These are phyloP conservation scores for Cynaeus angustus DNA, from an alignment of 2,888 invertebrate genomes.

Conservation along the genomic window DNA sequence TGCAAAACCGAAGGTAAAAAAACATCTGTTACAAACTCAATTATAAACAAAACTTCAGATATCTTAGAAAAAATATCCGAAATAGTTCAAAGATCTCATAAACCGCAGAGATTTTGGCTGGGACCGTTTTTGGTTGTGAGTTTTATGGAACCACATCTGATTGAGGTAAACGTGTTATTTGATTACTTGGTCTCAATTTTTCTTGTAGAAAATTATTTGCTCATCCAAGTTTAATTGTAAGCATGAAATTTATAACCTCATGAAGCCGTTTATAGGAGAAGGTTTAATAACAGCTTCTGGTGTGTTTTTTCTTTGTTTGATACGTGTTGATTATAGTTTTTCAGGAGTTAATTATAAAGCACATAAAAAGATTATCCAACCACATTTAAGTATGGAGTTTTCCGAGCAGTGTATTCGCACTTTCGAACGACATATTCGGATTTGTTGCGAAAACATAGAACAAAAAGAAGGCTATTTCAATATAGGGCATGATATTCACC, in stretches of 20 bases:
- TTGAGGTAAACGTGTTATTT: conserved; percentile 39
- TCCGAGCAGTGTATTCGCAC: conserved; percentile 44
- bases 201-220: conserved; percentile 45
- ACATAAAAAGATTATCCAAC: conserved; percentile 55
- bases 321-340: neutral
- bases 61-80: conserved; percentile 4
- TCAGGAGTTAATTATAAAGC: conserved; percentile 15
- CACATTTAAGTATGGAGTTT: conserved; percentile 58
- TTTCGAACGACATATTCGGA: conserved; percentile 51
- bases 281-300: conserved; percentile 48
- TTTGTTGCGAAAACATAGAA: conserved; percentile 56
- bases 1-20: conserved; percentile 37
- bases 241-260: conserved; percentile 43
- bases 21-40: neutral
- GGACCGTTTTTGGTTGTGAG: conserved; percentile 24
- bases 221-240: conserved; percentile 44
- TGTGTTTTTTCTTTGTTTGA: neutral
- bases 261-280: conserved; percentile 41
- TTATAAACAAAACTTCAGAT: neutral
- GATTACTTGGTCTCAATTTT: neutral
- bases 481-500: conserved; percentile 49
- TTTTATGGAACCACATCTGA: conserved; percentile 43
- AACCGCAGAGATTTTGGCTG: conserved; percentile 30
- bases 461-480: conserved; percentile 53
- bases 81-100: neutral